Conservation (phyloP, 2,797 vertebrate species). For the Natrix natrix region DNA sequence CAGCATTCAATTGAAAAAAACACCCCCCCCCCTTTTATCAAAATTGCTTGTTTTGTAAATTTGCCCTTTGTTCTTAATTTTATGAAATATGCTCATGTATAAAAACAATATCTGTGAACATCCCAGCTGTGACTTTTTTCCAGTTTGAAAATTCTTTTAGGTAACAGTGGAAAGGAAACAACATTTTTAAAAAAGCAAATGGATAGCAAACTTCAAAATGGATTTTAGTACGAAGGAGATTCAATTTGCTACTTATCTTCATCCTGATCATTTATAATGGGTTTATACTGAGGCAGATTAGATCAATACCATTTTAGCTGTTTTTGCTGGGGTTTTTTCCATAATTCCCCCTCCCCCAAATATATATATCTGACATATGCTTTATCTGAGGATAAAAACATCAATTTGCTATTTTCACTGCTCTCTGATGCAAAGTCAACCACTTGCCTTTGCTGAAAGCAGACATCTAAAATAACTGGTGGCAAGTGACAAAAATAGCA, state of each 20-base stretch:
- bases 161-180: background rate
- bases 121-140: background rate
- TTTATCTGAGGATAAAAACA: constrained; percentile 1
- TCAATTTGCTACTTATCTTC: background rate
- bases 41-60: background rate
- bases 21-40: background rate
- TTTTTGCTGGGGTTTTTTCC: background rate
- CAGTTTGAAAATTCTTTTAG: background rate
- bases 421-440: constrained; percentile 32
- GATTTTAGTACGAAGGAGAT: background rate
- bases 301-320: background rate
- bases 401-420: constrained; percentile 9
- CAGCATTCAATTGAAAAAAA: background rate
- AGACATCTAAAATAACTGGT: constrained; percentile 51
- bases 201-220: background rate
- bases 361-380: background rate
- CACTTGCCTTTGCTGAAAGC: constrained; percentile 59
- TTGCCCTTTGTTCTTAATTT: background rate
- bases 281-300: background rate
- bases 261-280: background rate
- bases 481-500: constrained; percentile 62
- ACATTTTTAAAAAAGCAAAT: background rate
- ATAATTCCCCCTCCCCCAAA: background rate
- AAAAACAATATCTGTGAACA: background rate
- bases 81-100: background rate